phyloP scores from a whole-genome alignment of 2,888 invertebrate genomes.

The Pollenia angustigena region DNA sequence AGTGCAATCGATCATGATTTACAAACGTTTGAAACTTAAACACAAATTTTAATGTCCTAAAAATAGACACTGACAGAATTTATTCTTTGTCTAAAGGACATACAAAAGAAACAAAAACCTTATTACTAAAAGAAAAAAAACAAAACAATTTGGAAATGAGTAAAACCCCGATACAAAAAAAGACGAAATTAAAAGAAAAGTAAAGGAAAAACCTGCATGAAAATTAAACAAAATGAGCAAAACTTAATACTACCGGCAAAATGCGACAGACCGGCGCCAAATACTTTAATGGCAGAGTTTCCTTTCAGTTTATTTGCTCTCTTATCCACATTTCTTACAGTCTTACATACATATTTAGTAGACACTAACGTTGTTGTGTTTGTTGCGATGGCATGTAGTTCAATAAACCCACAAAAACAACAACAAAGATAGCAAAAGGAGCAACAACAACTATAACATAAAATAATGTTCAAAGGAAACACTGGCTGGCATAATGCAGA shows the following conservation, averaged over 20 bases:
- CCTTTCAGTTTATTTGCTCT: slow-evolving; percentile 57
- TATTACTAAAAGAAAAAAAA: slow-evolving; percentile 15
- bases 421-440: slow-evolving; percentile 33
- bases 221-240: slow-evolving; percentile 59
- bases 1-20: slow-evolving; percentile 42
- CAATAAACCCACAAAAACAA: slow-evolving; percentile 68
- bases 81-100: slow-evolving; percentile 50
- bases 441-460: slow-evolving; percentile 17
- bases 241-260: slow-evolving; percentile 68
- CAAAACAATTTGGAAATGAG: slow-evolving; percentile 52
- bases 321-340: slow-evolving; percentile 13
- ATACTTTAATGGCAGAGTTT: slow-evolving; percentile 70
- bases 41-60: slow-evolving; percentile 20
- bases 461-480: slow-evolving; percentile 52
- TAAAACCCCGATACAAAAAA: slow-evolving; percentile 32
- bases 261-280: slow-evolving; percentile 73
- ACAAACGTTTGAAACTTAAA: slow-evolving; percentile 16
- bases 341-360: not conserved
- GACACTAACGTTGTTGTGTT: not conserved
- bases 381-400: slow-evolving; percentile 52
- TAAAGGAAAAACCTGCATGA: slow-evolving; percentile 59
- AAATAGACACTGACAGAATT: slow-evolving; percentile 58
- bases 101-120: not conserved
- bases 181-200: slow-evolving; percentile 3
- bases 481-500: slow-evolving; percentile 18